These are phyloP conservation scores for Argyresthia goedartella DNA, from an alignment of 2,888 invertebrate species.

Conservation along the genomic window DNA sequence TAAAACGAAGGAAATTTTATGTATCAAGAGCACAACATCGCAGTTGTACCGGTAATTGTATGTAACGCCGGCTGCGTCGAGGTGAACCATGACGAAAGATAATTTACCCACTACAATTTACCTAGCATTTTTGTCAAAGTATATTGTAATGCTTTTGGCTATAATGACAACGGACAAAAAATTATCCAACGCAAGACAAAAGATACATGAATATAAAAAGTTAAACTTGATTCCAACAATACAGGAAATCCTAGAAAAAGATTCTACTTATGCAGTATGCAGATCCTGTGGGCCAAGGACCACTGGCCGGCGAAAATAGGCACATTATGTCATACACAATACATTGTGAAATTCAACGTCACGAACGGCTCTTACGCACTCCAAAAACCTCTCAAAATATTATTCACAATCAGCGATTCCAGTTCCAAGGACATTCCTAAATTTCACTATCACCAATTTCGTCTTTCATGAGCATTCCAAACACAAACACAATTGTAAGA, in stretches of 20 bases:
- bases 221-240: too few relatives aligned
- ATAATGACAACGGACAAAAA: too few relatives aligned
- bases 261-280: too few relatives aligned
- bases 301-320: background rate
- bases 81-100: constrained; percentile 41
- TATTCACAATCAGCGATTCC: background rate
- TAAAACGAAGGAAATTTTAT: constrained; percentile 14
- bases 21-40: constrained; percentile 27
- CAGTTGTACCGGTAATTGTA: constrained; percentile 26
- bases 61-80: constrained; percentile 17
- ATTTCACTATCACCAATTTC: background rate
- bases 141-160: too few relatives aligned
- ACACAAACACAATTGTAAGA: constrained; percentile 12
- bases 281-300: background rate
- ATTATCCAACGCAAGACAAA: too few relatives aligned
- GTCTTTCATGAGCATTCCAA: constrained; percentile 4
- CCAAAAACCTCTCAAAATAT: background rate
- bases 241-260: too few relatives aligned
- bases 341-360: constrained; percentile 23
- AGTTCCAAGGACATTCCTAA: background rate
- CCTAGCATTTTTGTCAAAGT: background rate
- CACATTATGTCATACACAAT: background rate
- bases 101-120: constrained; percentile 14
- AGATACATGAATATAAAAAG: too few relatives aligned
- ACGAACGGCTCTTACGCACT: constrained; percentile 7